Evolutionary conservation across 2,888 invertebrate genomes (phyloP), one percentile per base, ranked within the genome.

Genomic region (Trisateles emortualis): DNA sequence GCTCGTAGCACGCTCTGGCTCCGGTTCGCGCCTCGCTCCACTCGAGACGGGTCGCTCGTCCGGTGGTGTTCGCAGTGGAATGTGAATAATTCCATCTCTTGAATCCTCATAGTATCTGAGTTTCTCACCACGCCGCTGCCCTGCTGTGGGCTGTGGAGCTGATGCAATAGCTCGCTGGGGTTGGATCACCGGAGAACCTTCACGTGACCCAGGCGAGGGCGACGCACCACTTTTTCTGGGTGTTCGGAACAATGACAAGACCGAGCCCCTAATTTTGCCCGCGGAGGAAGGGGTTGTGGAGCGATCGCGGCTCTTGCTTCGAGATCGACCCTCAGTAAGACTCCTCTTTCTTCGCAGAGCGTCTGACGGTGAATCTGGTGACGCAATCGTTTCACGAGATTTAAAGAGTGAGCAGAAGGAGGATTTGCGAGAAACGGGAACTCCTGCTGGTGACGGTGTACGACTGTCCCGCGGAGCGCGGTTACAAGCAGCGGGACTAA

Each of bases 371-470:
- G 95, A 94, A 66, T 95, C 95, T 0, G 95, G 95, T 52, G 95
- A 95, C 14, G 94, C 93, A 52, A 94, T 94, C 14, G 94, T 94
- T 72, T 95, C 96, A 68, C 95, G 95, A 62, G 96, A 95, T 81
- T 96, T 95, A 77, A 97, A 97, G 36, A 97, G 85, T 2, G 96
- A 96, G 52, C 96, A 95, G 78, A 97, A 96, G 26, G 97, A 97
- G 71, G 96, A 96, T 82, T 96, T 96, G 32, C 97, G 93, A 0
- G 97, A 96, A 0, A 95, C 93, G 0, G 94, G 93, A 0, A 88
- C 88, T 0, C 94, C 94, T 0, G 94, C 72, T 0, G 97, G 96
- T 0, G 97, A 97, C 0, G 97, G 96, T 0, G 94, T 94, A 22
- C 94, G 82, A 32, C 85, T 79, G 44, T 76, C 79, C 6, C 84